A percentile compares a stretch with the other conserved stretches of the same genome.
Conservation (phyloP, 2,113 vertebrate species). For the Corapipo altera region DNA sequence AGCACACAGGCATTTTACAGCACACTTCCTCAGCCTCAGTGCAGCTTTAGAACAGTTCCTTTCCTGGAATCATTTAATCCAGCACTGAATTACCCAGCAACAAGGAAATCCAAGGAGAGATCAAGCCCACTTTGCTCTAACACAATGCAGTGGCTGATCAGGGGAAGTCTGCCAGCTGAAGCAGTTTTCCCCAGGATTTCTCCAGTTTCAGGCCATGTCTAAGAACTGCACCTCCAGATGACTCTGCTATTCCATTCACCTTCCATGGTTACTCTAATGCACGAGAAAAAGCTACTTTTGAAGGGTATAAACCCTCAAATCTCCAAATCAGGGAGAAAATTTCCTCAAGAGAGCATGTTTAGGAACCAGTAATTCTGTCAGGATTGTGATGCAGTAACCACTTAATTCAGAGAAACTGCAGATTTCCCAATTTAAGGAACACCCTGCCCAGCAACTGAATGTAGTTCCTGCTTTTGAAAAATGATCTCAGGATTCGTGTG, state of each 20-base stretch:
- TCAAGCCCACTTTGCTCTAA: not conserved
- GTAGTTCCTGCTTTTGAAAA: not conserved
- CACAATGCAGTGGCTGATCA: not conserved
- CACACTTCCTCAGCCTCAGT: not conserved
- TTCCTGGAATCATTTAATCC: not conserved
- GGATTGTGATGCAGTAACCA: not conserved
- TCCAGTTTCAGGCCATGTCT: not conserved
- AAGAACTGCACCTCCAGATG: not conserved
- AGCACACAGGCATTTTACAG: not conserved
- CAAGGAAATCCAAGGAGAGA: not conserved
- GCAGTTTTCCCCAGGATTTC: not conserved
- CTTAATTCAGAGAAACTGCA: not conserved
- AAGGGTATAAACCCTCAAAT: not conserved
- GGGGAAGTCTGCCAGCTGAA: not conserved
- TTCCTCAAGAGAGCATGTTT: not conserved
- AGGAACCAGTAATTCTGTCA: not conserved
- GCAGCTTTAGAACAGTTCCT: not conserved
- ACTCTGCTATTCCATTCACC: not conserved
- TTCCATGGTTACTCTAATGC: not conserved
- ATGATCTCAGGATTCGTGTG: not conserved
- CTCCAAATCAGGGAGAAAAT: not conserved
- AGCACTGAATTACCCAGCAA: not conserved
- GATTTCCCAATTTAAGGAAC: conserved; percentile 14
- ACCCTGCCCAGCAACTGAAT: conserved; percentile 39
- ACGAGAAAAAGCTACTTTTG: not conserved